A percentile compares a stretch with the other conserved stretches of the same genome.
These are phyloP conservation scores for Coregonus sp. DNA, from an alignment of 2,797 vertebrate species.

Conservation along the genomic window DNA sequence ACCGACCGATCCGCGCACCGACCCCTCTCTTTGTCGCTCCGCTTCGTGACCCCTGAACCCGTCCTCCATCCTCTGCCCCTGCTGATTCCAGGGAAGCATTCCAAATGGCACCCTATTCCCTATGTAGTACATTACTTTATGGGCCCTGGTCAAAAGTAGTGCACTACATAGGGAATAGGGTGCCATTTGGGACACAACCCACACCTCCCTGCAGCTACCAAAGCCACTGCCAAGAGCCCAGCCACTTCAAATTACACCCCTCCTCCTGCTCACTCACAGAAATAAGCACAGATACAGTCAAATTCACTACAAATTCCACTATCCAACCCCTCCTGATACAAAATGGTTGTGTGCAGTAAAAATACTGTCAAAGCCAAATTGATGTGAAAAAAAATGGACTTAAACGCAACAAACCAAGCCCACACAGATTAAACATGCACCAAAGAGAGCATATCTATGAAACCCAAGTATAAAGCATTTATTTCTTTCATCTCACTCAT, in stretches of 20 bases:
- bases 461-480: conserved; percentile 27
- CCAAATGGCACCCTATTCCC: background rate
- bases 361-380: conserved; percentile 50
- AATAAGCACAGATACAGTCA: conserved; percentile 32
- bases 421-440: conserved; percentile 56
- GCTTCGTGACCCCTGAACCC: conserved; percentile 50
- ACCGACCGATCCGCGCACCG: conserved; percentile 34
- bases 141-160: background rate
- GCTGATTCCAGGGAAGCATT: conserved; percentile 11
- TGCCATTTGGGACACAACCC: conserved; percentile 5
- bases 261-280: conserved; percentile 13
- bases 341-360: conserved; percentile 32
- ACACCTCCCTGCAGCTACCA: conserved; percentile 71
- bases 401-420: conserved; percentile 35
- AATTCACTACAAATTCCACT: conserved; percentile 18
- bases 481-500: conserved; percentile 24
- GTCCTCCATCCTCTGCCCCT: conserved; percentile 44
- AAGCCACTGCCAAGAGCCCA: conserved; percentile 73
- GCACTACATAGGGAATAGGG: background rate
- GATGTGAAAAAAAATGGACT: conserved; percentile 49
- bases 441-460: conserved; percentile 67
- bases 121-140: background rate
- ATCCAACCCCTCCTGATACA: background rate
- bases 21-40: conserved; percentile 43
- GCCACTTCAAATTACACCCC: conserved; percentile 42